phyloP scores from a whole-genome alignment of 1,140 invertebrate species.

The Brachionus manjavacas region DNA sequence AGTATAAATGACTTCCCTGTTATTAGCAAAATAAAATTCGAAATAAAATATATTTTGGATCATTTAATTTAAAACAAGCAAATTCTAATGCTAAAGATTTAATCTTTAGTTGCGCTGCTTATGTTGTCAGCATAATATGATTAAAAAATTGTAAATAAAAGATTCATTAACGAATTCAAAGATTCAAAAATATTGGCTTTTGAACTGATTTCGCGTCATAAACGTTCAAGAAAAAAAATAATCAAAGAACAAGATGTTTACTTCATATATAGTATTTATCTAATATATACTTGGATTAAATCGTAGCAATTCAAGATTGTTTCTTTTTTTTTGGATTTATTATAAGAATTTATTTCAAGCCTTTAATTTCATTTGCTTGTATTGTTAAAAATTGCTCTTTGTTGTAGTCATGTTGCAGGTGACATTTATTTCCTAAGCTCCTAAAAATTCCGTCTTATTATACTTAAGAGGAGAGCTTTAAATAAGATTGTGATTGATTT shows the following conservation, averaged over 20 bases:
- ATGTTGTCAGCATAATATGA: not conserved
- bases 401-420: not conserved
- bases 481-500: not conserved
- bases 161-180: not conserved
- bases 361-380: not conserved
- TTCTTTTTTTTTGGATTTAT: not conserved
- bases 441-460: not conserved
- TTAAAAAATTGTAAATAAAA: not conserved
- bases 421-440: not conserved
- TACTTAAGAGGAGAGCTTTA: not conserved
- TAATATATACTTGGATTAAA: not conserved
- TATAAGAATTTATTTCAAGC: not conserved
- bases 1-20: not conserved
- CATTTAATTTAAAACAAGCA: not conserved
- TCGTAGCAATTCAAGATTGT: not conserved
- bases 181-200: not conserved
- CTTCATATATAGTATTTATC: not conserved
- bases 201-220: constrained; percentile 2
- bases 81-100: not conserved
- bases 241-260: not conserved
- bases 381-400: not conserved
- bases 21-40: not conserved
- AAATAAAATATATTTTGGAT: constrained; percentile 3
- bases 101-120: not conserved
- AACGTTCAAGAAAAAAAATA: not conserved